Evolutionary conservation across 2,113 vertebrate genomes (phyloP).

Genomic region (Ranitomeya variabilis): DNA sequence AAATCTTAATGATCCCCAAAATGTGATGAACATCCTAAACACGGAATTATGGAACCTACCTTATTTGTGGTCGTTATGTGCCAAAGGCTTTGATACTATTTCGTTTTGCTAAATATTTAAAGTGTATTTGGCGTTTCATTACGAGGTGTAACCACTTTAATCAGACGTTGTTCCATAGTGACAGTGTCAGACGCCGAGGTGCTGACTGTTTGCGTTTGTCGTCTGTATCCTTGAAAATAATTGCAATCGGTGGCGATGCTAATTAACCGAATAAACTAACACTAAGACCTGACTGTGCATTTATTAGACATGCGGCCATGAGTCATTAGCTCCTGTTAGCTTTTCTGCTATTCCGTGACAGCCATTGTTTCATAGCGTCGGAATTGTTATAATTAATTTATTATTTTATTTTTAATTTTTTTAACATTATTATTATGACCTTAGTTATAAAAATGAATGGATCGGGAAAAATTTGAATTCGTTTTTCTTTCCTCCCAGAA

Average conservation of each 20-base stretch:
- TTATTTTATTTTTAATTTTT: too few species aligned
- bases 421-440: too few species aligned
- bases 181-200: background rate
- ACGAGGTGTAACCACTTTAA: conserved; percentile 1
- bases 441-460: too few species aligned
- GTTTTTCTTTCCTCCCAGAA: too few species aligned
- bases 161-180: conserved; percentile 10
- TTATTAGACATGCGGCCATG: conserved; percentile 5
- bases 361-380: background rate
- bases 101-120: conserved; percentile 38
- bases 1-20: conserved; percentile 53
- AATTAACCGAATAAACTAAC: conserved; percentile 30
- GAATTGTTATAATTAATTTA: background rate
- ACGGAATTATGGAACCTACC: conserved; percentile 59
- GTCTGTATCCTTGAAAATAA: conserved; percentile 45
- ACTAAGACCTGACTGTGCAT: conserved; percentile 33
- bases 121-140: conserved; percentile 9
- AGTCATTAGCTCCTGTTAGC: background rate
- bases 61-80: conserved; percentile 56
- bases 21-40: conserved; percentile 47
- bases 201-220: conserved; percentile 15
- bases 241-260: conserved; percentile 7
- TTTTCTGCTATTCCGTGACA: background rate
- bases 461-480: too few species aligned
- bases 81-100: conserved; percentile 23